Percentiles rank a stretch among this genome's conserved stretches.
Evolutionary conservation across 1,140 invertebrate species (phyloP).

Genomic region (Neodiprion fabricii): DNA sequence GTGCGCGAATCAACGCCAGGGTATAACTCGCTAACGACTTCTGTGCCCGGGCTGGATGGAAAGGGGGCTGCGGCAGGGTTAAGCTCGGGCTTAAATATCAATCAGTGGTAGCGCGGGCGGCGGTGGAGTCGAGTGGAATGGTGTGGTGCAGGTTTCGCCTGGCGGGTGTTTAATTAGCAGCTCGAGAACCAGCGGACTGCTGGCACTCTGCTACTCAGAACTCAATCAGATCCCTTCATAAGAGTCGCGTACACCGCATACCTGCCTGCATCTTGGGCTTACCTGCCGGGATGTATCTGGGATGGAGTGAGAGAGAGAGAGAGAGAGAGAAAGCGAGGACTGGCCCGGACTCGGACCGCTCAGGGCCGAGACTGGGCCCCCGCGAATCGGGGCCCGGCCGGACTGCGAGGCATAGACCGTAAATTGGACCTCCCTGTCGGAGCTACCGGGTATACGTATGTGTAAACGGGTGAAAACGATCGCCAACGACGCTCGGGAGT

Average conservation of each 20-base stretch:
- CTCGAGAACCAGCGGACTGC: slow-evolving; percentile 48
- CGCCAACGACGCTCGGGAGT: too few species aligned
- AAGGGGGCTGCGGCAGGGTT: slow-evolving; percentile 31
- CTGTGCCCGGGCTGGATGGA: neutral
- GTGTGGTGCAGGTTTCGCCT: slow-evolving; percentile 34
- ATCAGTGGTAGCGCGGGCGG: slow-evolving; percentile 43
- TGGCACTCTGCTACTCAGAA: slow-evolving; percentile 50
- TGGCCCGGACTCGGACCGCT: too few species aligned
- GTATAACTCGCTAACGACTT: slow-evolving; percentile 2
- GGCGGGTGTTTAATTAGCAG: slow-evolving; percentile 61
- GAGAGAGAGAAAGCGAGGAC: too few species aligned
- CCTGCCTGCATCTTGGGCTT: neutral
- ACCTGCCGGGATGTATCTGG: too few species aligned
- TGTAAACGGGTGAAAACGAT: too few species aligned
- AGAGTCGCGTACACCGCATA: slow-evolving; percentile 38
- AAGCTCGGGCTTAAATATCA: slow-evolving; percentile 57
- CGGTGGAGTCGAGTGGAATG: slow-evolving; percentile 21
- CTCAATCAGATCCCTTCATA: slow-evolving; percentile 63
- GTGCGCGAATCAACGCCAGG: neutral
- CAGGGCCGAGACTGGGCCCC: neutral
- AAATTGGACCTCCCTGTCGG: neutral
- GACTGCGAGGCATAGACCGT: neutral
- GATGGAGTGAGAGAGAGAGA: too few species aligned
- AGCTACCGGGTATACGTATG: too few species aligned
- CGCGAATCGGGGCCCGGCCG: neutral